These are phyloP conservation scores for Helobdella robusta DNA, from an alignment of 2,888 invertebrate genomes.

Conservation along the genomic window DNA sequence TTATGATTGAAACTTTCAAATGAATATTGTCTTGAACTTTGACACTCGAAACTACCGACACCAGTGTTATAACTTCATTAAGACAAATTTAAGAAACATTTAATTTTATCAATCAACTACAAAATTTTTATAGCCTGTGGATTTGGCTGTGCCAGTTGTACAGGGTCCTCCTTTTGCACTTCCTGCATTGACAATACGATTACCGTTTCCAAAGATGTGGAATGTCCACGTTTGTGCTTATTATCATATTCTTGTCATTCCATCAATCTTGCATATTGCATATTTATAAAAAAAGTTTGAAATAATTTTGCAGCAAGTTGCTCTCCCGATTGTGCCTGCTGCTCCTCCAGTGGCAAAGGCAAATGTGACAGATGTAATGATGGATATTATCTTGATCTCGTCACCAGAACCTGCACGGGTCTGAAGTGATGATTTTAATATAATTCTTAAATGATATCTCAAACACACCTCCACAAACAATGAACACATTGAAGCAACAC, in stretches of 20 bases:
- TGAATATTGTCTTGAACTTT: no score
- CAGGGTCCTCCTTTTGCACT: background rate
- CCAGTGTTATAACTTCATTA: no score
- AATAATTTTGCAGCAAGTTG: no score
- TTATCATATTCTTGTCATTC: background rate
- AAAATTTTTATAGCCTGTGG: constrained; percentile 7
- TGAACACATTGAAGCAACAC: no score
- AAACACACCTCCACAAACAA: no score
- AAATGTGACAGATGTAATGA: constrained; percentile 28
- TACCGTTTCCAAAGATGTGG: background rate
- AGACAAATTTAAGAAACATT: no score
- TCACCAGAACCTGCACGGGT: constrained; percentile 24
- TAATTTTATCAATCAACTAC: no score
- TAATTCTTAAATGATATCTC: no score
- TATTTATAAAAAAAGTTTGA: no score
- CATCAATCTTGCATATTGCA: background rate
- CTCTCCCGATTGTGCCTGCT: constrained; percentile 24
- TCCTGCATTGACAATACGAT: constrained; percentile 16
- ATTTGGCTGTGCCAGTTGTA: constrained; percentile 13
- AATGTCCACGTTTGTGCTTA: constrained; percentile 16
- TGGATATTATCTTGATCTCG: constrained; percentile 18
- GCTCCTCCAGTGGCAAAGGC: constrained; percentile 24
- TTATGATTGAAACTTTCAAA: no score
- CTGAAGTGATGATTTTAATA: no score
- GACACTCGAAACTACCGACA: no score